Base-by-base conservation (phyloP, 2,113 vertebrate species). In the Osmerus mordax region DNA sequence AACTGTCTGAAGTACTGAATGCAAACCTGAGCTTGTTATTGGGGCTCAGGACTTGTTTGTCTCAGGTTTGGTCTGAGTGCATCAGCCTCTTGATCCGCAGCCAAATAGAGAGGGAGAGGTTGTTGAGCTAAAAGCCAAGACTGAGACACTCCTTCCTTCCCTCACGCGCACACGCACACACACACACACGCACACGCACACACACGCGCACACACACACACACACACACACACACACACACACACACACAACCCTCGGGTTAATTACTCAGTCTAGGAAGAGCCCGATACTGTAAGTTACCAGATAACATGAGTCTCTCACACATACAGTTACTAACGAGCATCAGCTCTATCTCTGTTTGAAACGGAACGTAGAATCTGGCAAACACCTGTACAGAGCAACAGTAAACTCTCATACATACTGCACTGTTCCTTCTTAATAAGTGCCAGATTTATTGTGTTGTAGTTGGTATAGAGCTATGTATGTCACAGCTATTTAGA, bases 241-340 rank as follows among this genome's bases (percentile, higher is more conserved):
- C 32, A 69, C 11, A 56, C 19, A 68, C 32, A 54, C 3, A 36
- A 54, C 19, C 66, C 52, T 6, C 29, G 53, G 52, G 69, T 28
- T 72, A 81, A 84, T 83, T 84, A 47, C 41, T 47, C 41, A 47
- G 41, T 47, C 41, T 47, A 47, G 41, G 41, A 47, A 47, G 8
- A 12, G 7, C 41, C 41, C 8, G 41, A 47, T 47, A 47, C 41
- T 47, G 41, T 47, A 47, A 47, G 5, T 47, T 47, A 47, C 41
- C 12, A 9, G 41, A 47, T 47, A 47, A 47, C 41, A 47, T 12
- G 41, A 47, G 41, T 12, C 8, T 47, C 41, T 47, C 41, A 47
- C 41, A 47, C 41, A 12, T 47, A 47, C 41, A 47, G 9, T 47
- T 12, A 47, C 41, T 47, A 47, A 47, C 41, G 7, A 47, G 41